Evolutionary conservation across 1,140 invertebrate species (phyloP).

Genomic region (Cecropterus lyciades): DNA sequence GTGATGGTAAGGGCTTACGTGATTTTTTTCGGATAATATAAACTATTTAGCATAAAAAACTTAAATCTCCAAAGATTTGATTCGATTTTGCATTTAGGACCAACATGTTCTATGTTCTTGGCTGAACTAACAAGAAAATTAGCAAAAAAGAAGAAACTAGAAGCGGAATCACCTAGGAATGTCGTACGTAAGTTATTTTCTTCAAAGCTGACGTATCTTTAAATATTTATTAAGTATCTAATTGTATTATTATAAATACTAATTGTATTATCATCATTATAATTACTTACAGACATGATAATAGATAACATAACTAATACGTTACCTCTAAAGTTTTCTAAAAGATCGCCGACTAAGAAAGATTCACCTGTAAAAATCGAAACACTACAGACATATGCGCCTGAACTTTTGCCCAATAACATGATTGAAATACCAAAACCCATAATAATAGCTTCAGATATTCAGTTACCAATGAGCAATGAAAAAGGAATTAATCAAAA

Average conservation of each 20-base stretch:
- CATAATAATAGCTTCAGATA: constrained; percentile 15
- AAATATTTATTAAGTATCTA: neutral
- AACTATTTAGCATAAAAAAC: no score
- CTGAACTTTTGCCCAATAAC: constrained; percentile 65
- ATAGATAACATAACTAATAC: constrained; percentile 68
- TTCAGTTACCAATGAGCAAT: constrained; percentile 33
- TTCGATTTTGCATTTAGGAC: constrained; percentile 53
- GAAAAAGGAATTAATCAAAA: constrained; percentile 18
- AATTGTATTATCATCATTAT: no score
- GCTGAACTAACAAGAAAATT: constrained; percentile 66
- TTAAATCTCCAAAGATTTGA: no score
- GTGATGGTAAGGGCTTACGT: constrained; percentile 61
- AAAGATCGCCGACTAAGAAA: constrained; percentile 49
- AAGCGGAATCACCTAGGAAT: constrained; percentile 58
- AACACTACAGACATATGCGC: constrained; percentile 62
- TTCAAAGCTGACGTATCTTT: neutral
- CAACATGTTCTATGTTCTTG: constrained; percentile 73
- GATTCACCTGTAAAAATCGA: constrained; percentile 68
- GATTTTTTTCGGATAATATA: no score
- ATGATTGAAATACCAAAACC: constrained; percentile 47
- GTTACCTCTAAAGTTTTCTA: constrained; percentile 62
- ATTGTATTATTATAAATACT: no score
- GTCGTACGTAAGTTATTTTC: constrained; percentile 66
- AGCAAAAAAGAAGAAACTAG: constrained; percentile 60
- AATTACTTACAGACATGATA: constrained; percentile 59